Percentiles rank a stretch among this genome's conserved stretches.
Evolutionary conservation across 1,140 invertebrate species (phyloP).

Genomic region (Pogonomyrmex californicus): DNA sequence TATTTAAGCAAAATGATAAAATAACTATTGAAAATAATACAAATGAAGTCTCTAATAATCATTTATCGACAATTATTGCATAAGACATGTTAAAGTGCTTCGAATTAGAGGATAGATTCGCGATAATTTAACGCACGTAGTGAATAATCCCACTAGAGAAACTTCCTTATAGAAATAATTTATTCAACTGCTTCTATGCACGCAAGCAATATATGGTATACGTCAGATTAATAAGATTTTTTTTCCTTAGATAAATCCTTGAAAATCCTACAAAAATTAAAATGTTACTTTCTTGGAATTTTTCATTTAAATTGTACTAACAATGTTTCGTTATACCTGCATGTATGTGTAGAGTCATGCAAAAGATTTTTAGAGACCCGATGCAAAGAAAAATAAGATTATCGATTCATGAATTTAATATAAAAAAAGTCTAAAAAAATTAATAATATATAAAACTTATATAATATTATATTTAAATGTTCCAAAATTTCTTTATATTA

Average conservation of each 20-base stretch:
- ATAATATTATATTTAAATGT: no score
- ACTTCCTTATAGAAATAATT: conserved; percentile 29
- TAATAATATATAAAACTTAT: no score
- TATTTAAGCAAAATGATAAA: not conserved
- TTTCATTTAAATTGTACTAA: not conserved
- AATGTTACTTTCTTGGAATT: not conserved
- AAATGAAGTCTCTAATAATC: not conserved
- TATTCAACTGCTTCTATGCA: not conserved
- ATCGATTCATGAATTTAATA: no score
- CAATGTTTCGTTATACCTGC: not conserved
- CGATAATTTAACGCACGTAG: not conserved
- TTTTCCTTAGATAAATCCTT: not conserved
- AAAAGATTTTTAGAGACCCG: no score
- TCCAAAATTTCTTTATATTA: not conserved
- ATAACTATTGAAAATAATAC: conserved; percentile 3
- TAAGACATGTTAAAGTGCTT: not conserved
- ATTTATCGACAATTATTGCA: not conserved
- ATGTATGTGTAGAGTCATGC: no score
- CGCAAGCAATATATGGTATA: not conserved
- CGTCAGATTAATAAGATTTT: not conserved
- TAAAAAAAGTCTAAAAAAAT: no score
- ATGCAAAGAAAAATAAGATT: no score
- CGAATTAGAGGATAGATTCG: not conserved
- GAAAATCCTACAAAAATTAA: not conserved
- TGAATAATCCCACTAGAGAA: conserved; percentile 1